Evolutionary conservation across 2,797 vertebrate genomes (phyloP), one percentile per base, ranked within the genome.

Genomic region (Scyliorhinus canicula): DNA sequence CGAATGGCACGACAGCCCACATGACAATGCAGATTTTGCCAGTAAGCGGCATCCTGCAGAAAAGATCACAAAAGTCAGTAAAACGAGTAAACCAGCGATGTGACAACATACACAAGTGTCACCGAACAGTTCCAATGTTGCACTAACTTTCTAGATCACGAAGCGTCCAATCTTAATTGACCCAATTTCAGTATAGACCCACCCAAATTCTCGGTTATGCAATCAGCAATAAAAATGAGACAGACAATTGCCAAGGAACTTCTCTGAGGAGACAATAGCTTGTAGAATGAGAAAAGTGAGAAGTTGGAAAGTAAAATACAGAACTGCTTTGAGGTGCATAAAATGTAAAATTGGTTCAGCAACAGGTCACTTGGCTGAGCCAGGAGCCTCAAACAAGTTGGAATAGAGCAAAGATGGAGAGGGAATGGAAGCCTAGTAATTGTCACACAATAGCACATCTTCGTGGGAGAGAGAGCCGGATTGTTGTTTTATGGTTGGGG

Each of bases 391-490:
- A 40, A 88, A 12, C 88, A 26, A 40, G 35, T n/a, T 60, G 9
- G 0, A 91, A 1, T 82, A 7, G 40, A 44, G 40, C 47, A 47
- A 82, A 44, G 44, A 82, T 6, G 47, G 79, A 44, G 6, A 47
- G 40, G 79, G 44, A 82, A 82, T 26, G 74, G n/a, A n/a, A 90
- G 86, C 16, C 5, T 40, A n/a, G 31, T 57, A 95, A 50, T 0
- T 44, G 14, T 26, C 50, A 40, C 50, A 12, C 40, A 65, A 24
- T 60, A 95, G 97, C 97, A 67, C 96, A 99, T 98, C 98, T 99
- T 96, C 97, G 97, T n/a, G n/a, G n/a, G n/a, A n/a, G n/a, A n/a
- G n/a, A n/a, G n/a, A n/a, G n/a, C n/a, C n/a, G n/a, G n/a, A n/a
- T n/a, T n/a, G n/a, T n/a, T n/a, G n/a, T n/a, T n/a, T n/a, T n/a